phyloP scores from a whole-genome alignment of 2,113 vertebrate species.

The Poeciliopsis prolifica region DNA sequence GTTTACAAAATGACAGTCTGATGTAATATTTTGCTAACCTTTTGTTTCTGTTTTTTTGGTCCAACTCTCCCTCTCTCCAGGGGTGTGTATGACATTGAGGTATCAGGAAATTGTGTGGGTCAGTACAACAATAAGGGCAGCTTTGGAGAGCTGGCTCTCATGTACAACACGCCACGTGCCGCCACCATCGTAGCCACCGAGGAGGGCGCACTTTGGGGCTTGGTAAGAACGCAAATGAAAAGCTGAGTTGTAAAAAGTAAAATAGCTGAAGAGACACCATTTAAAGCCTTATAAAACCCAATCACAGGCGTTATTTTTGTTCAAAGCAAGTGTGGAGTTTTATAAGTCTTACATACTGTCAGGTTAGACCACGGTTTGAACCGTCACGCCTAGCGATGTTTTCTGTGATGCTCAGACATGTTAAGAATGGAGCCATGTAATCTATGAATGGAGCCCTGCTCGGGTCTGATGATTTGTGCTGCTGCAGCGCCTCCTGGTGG shows the following conservation, averaged over 20 bases:
- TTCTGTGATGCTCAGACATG: constrained; percentile 12
- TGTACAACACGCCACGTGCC: constrained; percentile 98
- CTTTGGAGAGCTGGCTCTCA: constrained; percentile 97
- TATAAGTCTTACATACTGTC: too few species aligned
- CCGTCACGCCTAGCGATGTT: neutral
- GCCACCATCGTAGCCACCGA: constrained; percentile 94
- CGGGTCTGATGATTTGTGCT: neutral
- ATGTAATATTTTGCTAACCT: neutral
- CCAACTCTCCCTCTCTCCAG: constrained; percentile 75
- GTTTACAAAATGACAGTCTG: too few species aligned
- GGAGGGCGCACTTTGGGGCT: constrained; percentile 94
- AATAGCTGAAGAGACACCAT: too few species aligned
- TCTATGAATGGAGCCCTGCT: constrained; percentile 58
- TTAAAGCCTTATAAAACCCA: too few species aligned
- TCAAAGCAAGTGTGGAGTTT: too few species aligned
- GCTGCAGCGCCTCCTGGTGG: constrained; percentile 62
- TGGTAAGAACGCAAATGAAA: constrained; percentile 83
- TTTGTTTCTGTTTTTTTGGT: neutral
- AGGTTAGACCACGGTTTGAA: neutral
- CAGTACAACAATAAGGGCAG: constrained; percentile 95
- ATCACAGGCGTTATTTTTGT: too few species aligned
- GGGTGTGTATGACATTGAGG: constrained; percentile 92
- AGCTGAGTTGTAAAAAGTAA: neutral
- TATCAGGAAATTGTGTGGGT: constrained; percentile 88
- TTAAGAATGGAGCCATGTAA: constrained; percentile 63